These are phyloP conservation scores for Capitella teleta DNA, from an alignment of 1,140 invertebrate species.

Conservation along the genomic window DNA sequence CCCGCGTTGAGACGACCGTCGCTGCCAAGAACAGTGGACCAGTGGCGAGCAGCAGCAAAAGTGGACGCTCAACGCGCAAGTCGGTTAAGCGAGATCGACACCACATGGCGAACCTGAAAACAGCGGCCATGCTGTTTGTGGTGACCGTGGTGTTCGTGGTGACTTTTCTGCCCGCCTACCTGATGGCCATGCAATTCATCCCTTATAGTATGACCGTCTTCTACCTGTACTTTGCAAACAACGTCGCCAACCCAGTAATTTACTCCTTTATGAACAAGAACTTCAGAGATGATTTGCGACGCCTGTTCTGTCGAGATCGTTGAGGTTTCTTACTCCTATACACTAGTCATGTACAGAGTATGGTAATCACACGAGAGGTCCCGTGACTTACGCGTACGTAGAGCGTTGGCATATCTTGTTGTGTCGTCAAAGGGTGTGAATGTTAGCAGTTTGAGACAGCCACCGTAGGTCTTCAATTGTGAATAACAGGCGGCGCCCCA, in stretches of 20 bases:
- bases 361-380: no score
- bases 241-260: conserved; percentile 37
- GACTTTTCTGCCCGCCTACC: conserved; percentile 32
- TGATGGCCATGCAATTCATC: conserved; percentile 27
- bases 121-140: conserved; percentile 17
- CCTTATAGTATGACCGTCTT: conserved; percentile 25
- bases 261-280: conserved; percentile 39
- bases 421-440: no score
- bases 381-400: no score
- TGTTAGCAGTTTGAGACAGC: no score
- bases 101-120: conserved; percentile 14
- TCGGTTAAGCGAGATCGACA: conserved; percentile 3
- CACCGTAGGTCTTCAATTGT: no score
- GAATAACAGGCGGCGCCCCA: no score
- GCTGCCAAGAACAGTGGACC: neutral
- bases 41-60: neutral
- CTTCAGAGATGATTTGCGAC: conserved; percentile 28
- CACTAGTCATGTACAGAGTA: no score
- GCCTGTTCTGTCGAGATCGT: conserved; percentile 12
- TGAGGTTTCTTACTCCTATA: no score
- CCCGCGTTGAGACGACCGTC: neutral
- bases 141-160: conserved; percentile 36
- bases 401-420: no score
- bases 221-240: conserved; percentile 36
- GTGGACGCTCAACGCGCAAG: conserved; percentile 1